These are phyloP conservation scores for Helicoverpa assulta DNA, from an alignment of 2,888 invertebrate genomes.

Conservation along the genomic window DNA sequence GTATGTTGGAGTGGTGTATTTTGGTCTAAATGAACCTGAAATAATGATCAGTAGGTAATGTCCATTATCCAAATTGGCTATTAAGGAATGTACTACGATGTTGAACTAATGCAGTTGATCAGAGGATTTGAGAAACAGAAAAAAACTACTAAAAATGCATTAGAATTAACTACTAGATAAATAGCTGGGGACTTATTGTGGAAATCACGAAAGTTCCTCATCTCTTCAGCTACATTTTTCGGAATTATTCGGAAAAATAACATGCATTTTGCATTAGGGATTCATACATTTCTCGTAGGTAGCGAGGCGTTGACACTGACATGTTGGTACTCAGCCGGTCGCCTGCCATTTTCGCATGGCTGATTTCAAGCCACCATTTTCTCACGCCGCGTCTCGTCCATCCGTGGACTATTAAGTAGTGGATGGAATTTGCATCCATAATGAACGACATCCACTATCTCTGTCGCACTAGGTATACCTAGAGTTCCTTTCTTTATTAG, in stretches of 20 bases:
- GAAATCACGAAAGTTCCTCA: slow-evolving; percentile 9
- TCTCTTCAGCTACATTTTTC: slow-evolving; percentile 28
- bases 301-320: slow-evolving; percentile 49
- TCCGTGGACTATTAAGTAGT: slow-evolving; percentile 80
- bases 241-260: slow-evolving; percentile 48
- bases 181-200: background rate
- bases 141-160: too few species aligned
- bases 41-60: too few species aligned
- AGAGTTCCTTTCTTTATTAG: background rate
- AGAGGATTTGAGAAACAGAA: too few species aligned
- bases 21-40: too few species aligned
- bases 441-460: slow-evolving; percentile 66
- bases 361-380: slow-evolving; percentile 73
- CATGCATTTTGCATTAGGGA: slow-evolving; percentile 56
- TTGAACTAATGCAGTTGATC: too few species aligned
- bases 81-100: too few species aligned
- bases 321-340: slow-evolving; percentile 39
- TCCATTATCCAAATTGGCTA: too few species aligned
- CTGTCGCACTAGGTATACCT: slow-evolving; percentile 54
- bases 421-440: slow-evolving; percentile 82
- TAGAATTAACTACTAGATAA: too few species aligned
- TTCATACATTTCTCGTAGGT: slow-evolving; percentile 45
- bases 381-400: slow-evolving; percentile 77
- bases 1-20: too few species aligned
- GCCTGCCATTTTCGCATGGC: slow-evolving; percentile 62